Evolutionary conservation across 2,113 vertebrate genomes (phyloP).

Genomic region (Uropsilus gracilis): DNA sequence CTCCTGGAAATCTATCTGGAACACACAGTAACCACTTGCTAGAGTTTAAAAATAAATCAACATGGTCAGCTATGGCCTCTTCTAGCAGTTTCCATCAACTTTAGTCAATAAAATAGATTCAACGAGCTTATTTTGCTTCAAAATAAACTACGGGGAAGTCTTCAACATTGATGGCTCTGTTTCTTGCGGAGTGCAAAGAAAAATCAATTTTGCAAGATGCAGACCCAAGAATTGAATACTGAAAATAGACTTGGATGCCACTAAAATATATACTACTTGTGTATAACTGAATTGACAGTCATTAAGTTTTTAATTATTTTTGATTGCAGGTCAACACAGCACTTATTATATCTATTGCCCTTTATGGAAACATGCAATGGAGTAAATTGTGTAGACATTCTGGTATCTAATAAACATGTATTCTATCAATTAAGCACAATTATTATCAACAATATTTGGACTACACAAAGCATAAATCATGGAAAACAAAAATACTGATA

Average conservation of each 20-base stretch:
- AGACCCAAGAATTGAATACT: background rate
- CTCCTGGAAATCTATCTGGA: slow-evolving; percentile 66
- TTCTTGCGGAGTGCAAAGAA: background rate
- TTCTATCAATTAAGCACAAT: background rate
- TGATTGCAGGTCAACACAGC: background rate
- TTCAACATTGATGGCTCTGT: slow-evolving; percentile 37
- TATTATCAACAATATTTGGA: background rate
- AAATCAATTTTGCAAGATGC: background rate
- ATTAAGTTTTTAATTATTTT: background rate
- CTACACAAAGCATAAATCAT: background rate
- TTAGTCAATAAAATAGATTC: slow-evolving; percentile 60
- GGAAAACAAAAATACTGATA: background rate
- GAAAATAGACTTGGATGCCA: background rate
- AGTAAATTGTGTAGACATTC: background rate
- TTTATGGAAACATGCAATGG: background rate
- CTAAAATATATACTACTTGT: background rate
- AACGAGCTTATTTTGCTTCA: slow-evolving; percentile 65
- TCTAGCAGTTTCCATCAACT: slow-evolving; percentile 32
- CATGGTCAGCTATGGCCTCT: slow-evolving; percentile 35
- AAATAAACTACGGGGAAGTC: slow-evolving; percentile 51
- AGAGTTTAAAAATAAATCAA: slow-evolving; percentile 74
- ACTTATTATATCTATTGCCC: background rate
- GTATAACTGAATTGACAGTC: background rate
- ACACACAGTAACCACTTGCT: slow-evolving; percentile 48
- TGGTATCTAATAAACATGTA: background rate